Evolutionary conservation across 92 coral and sea anemone genomes (phyloP).

Genomic region (Zoanthus sociatus): DNA sequence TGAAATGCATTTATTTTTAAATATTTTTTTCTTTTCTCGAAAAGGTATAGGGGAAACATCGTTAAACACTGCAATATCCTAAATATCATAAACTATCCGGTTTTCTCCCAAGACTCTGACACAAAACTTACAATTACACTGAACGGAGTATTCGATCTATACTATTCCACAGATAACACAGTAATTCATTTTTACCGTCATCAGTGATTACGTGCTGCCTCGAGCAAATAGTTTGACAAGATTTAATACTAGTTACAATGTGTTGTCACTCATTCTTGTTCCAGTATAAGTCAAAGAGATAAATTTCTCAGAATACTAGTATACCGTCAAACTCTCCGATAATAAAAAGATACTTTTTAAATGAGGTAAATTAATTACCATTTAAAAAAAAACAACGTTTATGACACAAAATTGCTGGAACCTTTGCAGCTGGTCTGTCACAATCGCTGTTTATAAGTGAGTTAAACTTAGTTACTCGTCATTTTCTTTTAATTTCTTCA

Average conservation of each 20-base stretch:
- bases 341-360: too few relatives aligned
- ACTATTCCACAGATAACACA: conserved; percentile 24
- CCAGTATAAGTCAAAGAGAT: not conserved
- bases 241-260: not conserved
- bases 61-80: not conserved
- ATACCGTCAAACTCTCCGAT: too few relatives aligned
- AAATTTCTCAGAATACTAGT: not conserved
- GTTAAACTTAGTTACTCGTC: not conserved
- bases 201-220: not conserved
- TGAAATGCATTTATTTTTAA: not conserved
- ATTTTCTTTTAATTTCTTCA: not conserved
- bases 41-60: not conserved
- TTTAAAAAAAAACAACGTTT: not conserved
- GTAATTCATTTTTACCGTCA: not conserved
- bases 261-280: not conserved
- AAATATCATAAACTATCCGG: not conserved
- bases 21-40: not conserved
- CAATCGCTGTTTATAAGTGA: not conserved
- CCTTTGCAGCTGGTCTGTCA: not conserved
- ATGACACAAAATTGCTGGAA: not conserved
- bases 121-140: not conserved
- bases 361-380: too few relatives aligned
- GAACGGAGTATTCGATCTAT: not conserved
- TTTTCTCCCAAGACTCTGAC: not conserved
- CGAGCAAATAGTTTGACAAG: not conserved